Percentiles rank a stretch among this genome's conserved stretches.
These are phyloP conservation scores for Cheilosia urbana DNA, from an alignment of 2,888 invertebrate species.

Conservation along the genomic window DNA sequence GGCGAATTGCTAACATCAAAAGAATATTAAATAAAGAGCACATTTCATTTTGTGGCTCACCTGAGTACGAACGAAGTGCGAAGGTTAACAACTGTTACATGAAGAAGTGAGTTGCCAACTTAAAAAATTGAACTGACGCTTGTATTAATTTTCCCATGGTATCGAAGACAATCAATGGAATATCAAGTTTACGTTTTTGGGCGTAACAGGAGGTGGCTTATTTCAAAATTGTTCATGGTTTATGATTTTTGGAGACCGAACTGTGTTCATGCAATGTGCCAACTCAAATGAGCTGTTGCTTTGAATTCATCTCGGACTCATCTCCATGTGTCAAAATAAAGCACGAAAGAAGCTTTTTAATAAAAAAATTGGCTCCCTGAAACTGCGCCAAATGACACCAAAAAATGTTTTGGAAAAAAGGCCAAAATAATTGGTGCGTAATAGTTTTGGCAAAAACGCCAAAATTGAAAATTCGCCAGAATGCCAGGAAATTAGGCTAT, in stretches of 20 bases:
- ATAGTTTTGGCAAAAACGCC: too few relatives aligned
- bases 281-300: not conserved
- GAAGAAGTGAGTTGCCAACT: not conserved
- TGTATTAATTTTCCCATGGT: not conserved
- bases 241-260: too few relatives aligned
- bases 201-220: not conserved
- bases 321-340: too few relatives aligned
- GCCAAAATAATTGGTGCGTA: too few relatives aligned
- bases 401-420: too few relatives aligned
- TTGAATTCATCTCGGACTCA: too few relatives aligned
- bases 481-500: too few relatives aligned
- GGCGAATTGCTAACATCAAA: not conserved
- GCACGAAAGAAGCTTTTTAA: too few relatives aligned
- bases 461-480: too few relatives aligned
- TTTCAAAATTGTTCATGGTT: not conserved
- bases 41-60: conserved; percentile 4
- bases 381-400: too few relatives aligned
- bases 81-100: not conserved
- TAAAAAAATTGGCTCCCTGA: too few relatives aligned
- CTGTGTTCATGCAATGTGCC: not conserved
- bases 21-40: conserved; percentile 13
- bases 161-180: not conserved
- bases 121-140: not conserved
- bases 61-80: not conserved
- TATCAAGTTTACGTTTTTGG: not conserved